Evolutionary conservation across 2,888 invertebrate species (phyloP).

Genomic region (Cremastinae sp.): DNA sequence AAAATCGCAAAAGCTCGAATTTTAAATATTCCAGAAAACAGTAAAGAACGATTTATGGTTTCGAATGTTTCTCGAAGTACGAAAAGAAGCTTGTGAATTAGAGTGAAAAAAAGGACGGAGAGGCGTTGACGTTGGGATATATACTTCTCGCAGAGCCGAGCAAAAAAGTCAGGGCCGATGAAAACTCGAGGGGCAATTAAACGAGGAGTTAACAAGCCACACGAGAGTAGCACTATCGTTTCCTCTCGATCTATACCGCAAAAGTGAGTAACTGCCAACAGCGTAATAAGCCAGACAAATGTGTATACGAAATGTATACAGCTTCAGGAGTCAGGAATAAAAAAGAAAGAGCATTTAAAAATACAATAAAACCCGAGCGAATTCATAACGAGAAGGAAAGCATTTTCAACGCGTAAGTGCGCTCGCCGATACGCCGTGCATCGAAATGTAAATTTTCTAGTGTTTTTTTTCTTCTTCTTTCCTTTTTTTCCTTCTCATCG

Average conservation of each 20-base stretch:
- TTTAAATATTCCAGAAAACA: background rate
- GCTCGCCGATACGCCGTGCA: slow-evolving; percentile 47
- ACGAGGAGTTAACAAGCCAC: slow-evolving; percentile 77
- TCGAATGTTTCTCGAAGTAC: background rate
- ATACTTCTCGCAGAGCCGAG: slow-evolving; percentile 67
- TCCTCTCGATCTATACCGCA: slow-evolving; percentile 76
- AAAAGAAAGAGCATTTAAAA: slow-evolving; percentile 22
- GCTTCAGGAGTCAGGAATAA: background rate
- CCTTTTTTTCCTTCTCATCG: background rate
- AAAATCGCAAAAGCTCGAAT: too few species aligned
- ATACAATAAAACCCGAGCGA: slow-evolving; percentile 5
- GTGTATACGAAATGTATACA: slow-evolving; percentile 14
- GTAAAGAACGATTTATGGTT: background rate
- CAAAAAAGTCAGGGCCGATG: slow-evolving; percentile 69
- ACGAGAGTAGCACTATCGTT: slow-evolving; percentile 74
- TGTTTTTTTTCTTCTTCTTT: background rate
- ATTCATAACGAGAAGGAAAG: slow-evolving; percentile 39
- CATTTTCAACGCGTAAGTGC: slow-evolving; percentile 52
- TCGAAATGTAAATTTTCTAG: slow-evolving; percentile 27
- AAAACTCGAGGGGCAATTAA: slow-evolving; percentile 77
- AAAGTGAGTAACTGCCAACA: slow-evolving; percentile 69
- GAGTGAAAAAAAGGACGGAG: slow-evolving; percentile 41
- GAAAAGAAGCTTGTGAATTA: slow-evolving; percentile 12
- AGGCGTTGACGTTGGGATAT: slow-evolving; percentile 64
- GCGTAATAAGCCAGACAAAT: slow-evolving; percentile 69